Evolutionary conservation across 2,113 vertebrate genomes (phyloP), one percentile per base, ranked within the genome.

Genomic region (Porphyrio hochstetteri): DNA sequence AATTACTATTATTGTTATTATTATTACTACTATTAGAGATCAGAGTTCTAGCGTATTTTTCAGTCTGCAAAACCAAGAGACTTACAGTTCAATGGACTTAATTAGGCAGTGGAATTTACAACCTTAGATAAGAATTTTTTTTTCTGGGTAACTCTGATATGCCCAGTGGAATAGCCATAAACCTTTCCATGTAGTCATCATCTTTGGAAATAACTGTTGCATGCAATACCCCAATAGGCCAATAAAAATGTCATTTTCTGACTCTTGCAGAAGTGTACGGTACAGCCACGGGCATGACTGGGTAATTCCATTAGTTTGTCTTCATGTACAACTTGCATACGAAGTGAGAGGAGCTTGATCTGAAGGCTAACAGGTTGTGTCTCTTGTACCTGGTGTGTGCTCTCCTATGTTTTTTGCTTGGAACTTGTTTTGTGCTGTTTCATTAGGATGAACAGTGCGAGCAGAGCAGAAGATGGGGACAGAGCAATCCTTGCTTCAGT

Each of bases 101-200:
- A 90, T 91, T 67, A 94, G 92, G 35, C 57, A 42, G 46, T 96
- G 83, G 83, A 96, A 92, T 97, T 98, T 97, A 90, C 95, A 97
- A 94, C 74, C 63, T 52, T 8, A 86, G 95, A 94, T 95, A 97
- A 96, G 67, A 9, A 15, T 16, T 94, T 95, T 91, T 68, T 72
- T 48, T 76, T 70, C 88, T 91, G 83, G 86, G 90, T 88, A 90
- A 67, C 79, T 94, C 44, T 15, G 78, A 71, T 92, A 50, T 88
- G 80, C 76, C 77, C 87, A 56, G 57, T 96, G 67, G 71, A 65
- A 55, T 55, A 72, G 23, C 38, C 52, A 70, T 95, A 90, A 96
- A 81, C 86, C 68, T 92, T 97, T 86, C 88, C 77, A 56, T 92
- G 79, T 84, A 94, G 90, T 97, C 90, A 92, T 92, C 64, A 55